Evolutionary conservation across 2,797 vertebrate genomes (phyloP).

Genomic region (Anabas testudineus): DNA sequence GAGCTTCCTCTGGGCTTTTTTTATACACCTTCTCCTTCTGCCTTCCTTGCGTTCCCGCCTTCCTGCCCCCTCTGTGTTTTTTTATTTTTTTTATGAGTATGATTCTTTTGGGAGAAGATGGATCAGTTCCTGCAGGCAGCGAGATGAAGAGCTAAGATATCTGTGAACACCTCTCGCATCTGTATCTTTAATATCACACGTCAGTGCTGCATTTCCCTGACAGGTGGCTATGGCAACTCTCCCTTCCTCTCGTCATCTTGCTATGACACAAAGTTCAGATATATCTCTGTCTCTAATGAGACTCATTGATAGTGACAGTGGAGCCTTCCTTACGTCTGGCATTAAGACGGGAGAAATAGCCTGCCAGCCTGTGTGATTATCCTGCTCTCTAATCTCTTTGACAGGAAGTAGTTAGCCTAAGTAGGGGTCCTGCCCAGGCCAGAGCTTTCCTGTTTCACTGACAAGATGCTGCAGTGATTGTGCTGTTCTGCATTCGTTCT

Average conservation of each 20-base stretch:
- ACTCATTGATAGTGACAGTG: slow-evolving; percentile 40
- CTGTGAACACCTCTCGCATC: not conserved
- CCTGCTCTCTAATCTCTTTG: slow-evolving; percentile 81
- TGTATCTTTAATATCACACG: not conserved
- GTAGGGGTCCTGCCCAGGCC: slow-evolving; percentile 87
- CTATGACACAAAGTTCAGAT: not conserved
- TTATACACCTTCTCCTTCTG: slow-evolving; percentile 49
- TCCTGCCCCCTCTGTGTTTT: slow-evolving; percentile 32
- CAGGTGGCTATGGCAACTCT: not conserved
- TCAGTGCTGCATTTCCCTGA: not conserved
- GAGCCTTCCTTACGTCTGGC: slow-evolving; percentile 29
- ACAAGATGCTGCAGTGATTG: slow-evolving; percentile 81
- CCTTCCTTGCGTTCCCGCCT: slow-evolving; percentile 53
- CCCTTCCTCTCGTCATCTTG: slow-evolving; percentile 10
- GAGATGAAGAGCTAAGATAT: slow-evolving; percentile 35
- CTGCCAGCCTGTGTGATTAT: slow-evolving; percentile 62
- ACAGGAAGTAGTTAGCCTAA: slow-evolving; percentile 91
- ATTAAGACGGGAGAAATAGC: slow-evolving; percentile 49
- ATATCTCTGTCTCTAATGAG: slow-evolving; percentile 36
- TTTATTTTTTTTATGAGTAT: slow-evolving; percentile 30
- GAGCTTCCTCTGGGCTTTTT: slow-evolving; percentile 78
- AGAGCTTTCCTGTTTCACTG: slow-evolving; percentile 88
- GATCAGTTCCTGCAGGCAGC: slow-evolving; percentile 5
- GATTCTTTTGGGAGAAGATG: slow-evolving; percentile 6
- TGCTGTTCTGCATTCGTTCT: slow-evolving; percentile 33